These are phyloP conservation scores for Macrobrachium nipponense DNA, from an alignment of 1,140 invertebrate species.

Conservation along the genomic window DNA sequence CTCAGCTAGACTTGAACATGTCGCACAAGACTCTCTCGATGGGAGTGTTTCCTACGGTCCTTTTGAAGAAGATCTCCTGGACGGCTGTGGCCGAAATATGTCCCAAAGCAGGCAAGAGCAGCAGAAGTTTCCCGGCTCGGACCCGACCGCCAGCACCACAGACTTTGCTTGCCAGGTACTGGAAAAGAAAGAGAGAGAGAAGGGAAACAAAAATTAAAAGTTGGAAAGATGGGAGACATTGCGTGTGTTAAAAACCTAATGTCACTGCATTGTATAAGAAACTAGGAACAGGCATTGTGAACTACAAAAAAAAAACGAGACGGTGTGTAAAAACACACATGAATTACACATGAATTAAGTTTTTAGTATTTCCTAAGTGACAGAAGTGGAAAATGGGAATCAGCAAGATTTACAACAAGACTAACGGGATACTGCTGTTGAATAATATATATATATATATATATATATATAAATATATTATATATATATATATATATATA, in stretches of 20 bases:
- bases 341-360: no score
- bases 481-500: not conserved
- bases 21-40: constrained; percentile 78
- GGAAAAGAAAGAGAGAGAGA: constrained; percentile 50
- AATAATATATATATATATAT: no score
- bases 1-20: constrained; percentile 69
- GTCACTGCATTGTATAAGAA: no score
- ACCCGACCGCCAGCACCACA: constrained; percentile 70
- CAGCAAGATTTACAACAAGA: no score
- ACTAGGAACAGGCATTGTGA: no score
- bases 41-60: constrained; percentile 78
- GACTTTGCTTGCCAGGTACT: constrained; percentile 62
- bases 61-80: constrained; percentile 78
- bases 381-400: no score
- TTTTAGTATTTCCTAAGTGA: no score
- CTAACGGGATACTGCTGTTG: no score
- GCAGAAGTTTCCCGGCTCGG: constrained; percentile 78
- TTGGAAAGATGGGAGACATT: not conserved
- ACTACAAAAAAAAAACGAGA: no score
- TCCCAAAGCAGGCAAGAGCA: constrained; percentile 76
- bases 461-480: no score
- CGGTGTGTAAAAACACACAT: no score
- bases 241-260: no score
- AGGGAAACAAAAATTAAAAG: not conserved
- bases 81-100: constrained; percentile 72